These are phyloP conservation scores for Vidua macroura DNA, from an alignment of 2,113 vertebrate species.

Conservation along the genomic window DNA sequence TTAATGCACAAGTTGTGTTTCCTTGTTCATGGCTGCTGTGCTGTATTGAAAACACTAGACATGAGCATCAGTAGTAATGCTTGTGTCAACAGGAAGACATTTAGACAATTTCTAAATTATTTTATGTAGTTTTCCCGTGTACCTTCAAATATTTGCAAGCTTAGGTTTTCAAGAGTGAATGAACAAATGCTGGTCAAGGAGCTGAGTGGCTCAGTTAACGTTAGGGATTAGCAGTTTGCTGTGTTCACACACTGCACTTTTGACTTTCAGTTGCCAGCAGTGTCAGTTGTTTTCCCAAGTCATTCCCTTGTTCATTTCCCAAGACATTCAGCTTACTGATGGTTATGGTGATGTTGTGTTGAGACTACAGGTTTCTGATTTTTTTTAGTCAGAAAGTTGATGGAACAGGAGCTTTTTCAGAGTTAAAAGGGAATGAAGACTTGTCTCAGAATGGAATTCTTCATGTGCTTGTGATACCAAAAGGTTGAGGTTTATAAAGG, in stretches of 20 bases:
- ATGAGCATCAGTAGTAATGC: neutral
- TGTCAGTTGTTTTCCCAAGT: neutral
- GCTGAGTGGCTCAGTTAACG: neutral
- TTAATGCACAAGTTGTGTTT: neutral
- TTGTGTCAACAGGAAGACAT: rapidly evolving
- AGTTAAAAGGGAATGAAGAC: neutral
- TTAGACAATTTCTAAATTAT: neutral
- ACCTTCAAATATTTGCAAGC: neutral
- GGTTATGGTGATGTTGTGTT: neutral
- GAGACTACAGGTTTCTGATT: neutral
- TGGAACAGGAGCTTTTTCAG: neutral
- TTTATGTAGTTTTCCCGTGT: neutral
- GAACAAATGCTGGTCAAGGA: neutral
- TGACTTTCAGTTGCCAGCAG: neutral
- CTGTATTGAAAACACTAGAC: neutral
- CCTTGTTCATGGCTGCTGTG: neutral
- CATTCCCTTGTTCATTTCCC: neutral
- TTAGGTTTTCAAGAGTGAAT: neutral
- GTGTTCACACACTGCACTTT: neutral
- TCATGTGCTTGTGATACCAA: neutral
- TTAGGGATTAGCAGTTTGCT: neutral
- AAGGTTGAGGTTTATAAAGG: neutral
- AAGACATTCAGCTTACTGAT: neutral
- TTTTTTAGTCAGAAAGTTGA: neutral
- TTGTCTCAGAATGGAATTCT: neutral